Percentiles rank a stretch among this genome's conserved stretches.
phyloP scores from a whole-genome alignment of 2,113 vertebrate species.

The Climacteris rufus region DNA sequence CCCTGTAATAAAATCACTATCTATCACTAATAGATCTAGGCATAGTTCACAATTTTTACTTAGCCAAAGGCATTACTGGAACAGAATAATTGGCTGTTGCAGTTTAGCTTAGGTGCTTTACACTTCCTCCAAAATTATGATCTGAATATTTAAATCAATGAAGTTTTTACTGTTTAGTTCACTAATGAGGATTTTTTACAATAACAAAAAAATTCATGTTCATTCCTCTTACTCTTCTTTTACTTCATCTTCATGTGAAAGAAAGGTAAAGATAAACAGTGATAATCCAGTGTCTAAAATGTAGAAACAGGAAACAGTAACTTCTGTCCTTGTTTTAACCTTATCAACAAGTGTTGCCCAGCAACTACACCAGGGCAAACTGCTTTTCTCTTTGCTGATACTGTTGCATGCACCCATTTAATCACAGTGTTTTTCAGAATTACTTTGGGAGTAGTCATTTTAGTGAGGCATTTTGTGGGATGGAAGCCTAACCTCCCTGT shows the following conservation, averaged over 20 bases:
- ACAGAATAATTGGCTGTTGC: slow-evolving; percentile 1
- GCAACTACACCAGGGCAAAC: background rate
- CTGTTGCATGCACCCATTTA: background rate
- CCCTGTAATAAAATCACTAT: slow-evolving; percentile 5
- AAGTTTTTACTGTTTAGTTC: background rate
- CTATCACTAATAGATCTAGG: slow-evolving; percentile 37
- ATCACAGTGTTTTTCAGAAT: background rate
- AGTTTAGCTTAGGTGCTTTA: background rate
- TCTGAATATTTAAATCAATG: background rate
- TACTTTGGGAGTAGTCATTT: background rate
- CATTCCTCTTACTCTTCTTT: background rate
- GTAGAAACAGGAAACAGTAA: background rate
- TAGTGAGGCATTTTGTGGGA: background rate
- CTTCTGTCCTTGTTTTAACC: background rate
- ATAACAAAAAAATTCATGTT: background rate
- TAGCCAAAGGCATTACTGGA: background rate
- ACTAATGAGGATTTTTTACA: background rate
- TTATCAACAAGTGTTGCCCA: background rate
- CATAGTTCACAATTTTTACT: slow-evolving; percentile 31
- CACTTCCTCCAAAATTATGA: background rate
- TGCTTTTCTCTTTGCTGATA: background rate
- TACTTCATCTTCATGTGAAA: background rate
- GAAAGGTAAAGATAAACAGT: background rate
- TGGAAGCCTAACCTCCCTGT: background rate
- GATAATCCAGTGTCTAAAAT: background rate